Evolutionary conservation across 2,888 invertebrate species (phyloP), one percentile per base, ranked within the genome.

Genomic region (Scaeva pyrastri): DNA sequence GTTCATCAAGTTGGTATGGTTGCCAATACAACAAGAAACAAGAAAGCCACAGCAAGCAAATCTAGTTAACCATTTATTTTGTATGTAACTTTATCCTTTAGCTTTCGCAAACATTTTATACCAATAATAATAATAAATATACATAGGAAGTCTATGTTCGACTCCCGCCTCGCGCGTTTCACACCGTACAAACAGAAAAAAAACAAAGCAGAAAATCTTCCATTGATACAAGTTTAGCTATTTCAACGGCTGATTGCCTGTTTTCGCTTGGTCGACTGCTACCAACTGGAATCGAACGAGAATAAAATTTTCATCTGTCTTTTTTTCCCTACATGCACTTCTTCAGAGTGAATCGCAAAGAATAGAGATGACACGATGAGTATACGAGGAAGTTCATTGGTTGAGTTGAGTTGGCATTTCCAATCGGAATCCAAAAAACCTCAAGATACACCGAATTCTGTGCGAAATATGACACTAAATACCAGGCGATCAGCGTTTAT

Each of bases 391-490:
- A 11, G 58, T 71, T 52, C 48, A 72, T 71, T 41, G 50, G 78
- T 77, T 72, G 62, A 41, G 64, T 79, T 72, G 73, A 26, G n/a
- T 62, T 26, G 39, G n/a, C 10, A 2, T 52, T 23, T 70, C 45
- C 55, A 16, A 43, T 78, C 66, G 68, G 55, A 73, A 77, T 77
- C 86, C 77, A 82, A 85, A 85, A 85, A 85, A 73, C 85, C 74
- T 83, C 73, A 76, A 80, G 58, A 82, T 50, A 90, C 89, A 90
- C 90, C 89, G 89, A 90, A 90, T 91, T 91, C 91, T 91, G 91
- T 91, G 91, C 91, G 91, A 91, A 91, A 91, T 91, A 91, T 91
- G 91, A 91, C 91, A 91, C 91, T 91, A 90, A 90, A 89, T 89
- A 90, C 88, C 90, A 89, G 91, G 92, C 87, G 87, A 77, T 0